phyloP scores from a whole-genome alignment of 1,140 invertebrate genomes.

The Ips typographus region DNA sequence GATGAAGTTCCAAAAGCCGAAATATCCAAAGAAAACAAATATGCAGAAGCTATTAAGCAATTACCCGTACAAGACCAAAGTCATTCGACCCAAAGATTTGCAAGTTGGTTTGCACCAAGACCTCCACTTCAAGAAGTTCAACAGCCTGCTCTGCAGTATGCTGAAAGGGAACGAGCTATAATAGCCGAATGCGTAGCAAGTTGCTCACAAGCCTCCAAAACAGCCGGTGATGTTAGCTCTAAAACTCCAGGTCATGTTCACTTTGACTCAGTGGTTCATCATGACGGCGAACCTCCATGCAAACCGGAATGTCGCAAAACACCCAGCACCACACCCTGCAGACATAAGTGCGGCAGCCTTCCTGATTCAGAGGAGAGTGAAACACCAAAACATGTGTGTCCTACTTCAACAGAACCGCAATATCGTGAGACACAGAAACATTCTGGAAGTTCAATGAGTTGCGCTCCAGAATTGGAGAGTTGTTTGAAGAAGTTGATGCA shows the following conservation, averaged over 20 bases:
- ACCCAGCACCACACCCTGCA: no score
- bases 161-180: no score
- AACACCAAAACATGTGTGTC: neutral
- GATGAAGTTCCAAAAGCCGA: neutral
- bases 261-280: no score
- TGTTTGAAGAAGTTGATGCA: neutral
- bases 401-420: constrained; percentile 18
- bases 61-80: neutral
- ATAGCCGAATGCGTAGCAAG: no score
- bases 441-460: neutral
- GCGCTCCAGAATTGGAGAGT: constrained; percentile 1
- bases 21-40: neutral
- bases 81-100: neutral
- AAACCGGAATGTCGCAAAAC: no score
- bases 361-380: neutral
- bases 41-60: constrained; percentile 18
- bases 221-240: no score
- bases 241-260: no score
- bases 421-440: constrained; percentile 10
- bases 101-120: constrained; percentile 10
- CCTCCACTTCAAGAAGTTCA: no score
- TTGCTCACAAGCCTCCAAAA: no score
- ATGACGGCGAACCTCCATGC: no score
- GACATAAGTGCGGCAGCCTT: neutral
- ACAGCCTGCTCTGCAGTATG: no score